Evolutionary conservation across 2,888 invertebrate genomes (phyloP), one percentile per base, ranked within the genome.

Genomic region (Leptura quadrifasciata): DNA sequence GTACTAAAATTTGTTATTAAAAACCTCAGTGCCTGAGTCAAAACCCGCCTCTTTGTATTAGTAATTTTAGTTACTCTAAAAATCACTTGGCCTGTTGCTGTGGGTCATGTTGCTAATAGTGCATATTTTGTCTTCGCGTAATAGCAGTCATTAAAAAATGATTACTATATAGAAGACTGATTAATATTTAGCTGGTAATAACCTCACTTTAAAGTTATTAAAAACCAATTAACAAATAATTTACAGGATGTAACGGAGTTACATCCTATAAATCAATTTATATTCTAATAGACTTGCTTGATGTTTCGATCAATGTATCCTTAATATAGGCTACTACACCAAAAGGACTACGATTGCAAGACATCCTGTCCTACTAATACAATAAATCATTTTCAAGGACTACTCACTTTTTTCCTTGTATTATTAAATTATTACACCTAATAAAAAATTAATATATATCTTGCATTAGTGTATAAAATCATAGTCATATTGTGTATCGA

Each of bases 401-500:
- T 61, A 24, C 18, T 12, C 18, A 21, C 12, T 20, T 64, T 64
- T 47, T 47, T 21, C 35, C 20, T 39, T 21, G 6, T 64, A 20
- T 9, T 21, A 39, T 47, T 47, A 64, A 47, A 21, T 61, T 61
- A 31, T 61, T 61, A 31, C 27, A 31, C 8, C 31, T 17, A 0
- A 27, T 17, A 31, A 27, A 64, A 18, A 47, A 64, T 64, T 12
- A 35, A 5, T 64, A 8, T 47, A 47, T 18, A 21, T 12, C 20
- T 35, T 20, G 39, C 18, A 67, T 21, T 27, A 67, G 54, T 20
- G 65, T 39, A 15, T 39, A 6, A 65, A 52, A 67, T 67, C 52
- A 54, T 67, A 67, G 52, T 67, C 21, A 67, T 67, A 52, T 21
- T 15, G 24, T 15, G 24, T 67, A 67, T 67, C 65, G 47, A 20